phyloP scores from a whole-genome alignment of 1,140 invertebrate genomes.

The Bombus pascuorum region DNA sequence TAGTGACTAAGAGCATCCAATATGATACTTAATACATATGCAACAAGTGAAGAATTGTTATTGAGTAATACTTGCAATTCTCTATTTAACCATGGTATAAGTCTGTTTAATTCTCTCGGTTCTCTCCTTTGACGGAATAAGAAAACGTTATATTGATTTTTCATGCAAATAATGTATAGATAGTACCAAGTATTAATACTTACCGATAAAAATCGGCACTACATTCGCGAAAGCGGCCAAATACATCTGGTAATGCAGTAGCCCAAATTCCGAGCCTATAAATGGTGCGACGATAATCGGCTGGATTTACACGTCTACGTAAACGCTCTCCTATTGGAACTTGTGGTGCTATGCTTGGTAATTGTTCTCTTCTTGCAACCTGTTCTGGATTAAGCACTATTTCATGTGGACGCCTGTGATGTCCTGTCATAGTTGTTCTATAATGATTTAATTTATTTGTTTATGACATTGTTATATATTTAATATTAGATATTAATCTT shows the following conservation, averaged over 20 bases:
- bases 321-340: constrained; percentile 66
- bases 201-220: constrained; percentile 90
- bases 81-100: constrained; percentile 94
- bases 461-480: neutral
- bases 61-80: constrained; percentile 90
- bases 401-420: constrained; percentile 59
- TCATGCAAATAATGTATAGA: too few species aligned
- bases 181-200: neutral
- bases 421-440: constrained; percentile 74
- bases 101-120: constrained; percentile 89
- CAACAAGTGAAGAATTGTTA: constrained; percentile 84
- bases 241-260: constrained; percentile 85
- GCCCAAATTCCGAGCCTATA: constrained; percentile 92
- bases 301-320: constrained; percentile 69
- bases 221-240: constrained; percentile 87
- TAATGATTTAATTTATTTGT: constrained; percentile 11
- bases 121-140: constrained; percentile 85
- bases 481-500: neutral
- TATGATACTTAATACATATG: constrained; percentile 87
- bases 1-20: constrained; percentile 86
- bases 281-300: constrained; percentile 86
- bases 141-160: neutral
- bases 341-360: constrained; percentile 63
- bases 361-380: constrained; percentile 70
- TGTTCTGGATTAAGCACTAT: constrained; percentile 69